Conservation (phyloP, 1,140 invertebrate genomes). For the Ostrea denselamellosa region DNA sequence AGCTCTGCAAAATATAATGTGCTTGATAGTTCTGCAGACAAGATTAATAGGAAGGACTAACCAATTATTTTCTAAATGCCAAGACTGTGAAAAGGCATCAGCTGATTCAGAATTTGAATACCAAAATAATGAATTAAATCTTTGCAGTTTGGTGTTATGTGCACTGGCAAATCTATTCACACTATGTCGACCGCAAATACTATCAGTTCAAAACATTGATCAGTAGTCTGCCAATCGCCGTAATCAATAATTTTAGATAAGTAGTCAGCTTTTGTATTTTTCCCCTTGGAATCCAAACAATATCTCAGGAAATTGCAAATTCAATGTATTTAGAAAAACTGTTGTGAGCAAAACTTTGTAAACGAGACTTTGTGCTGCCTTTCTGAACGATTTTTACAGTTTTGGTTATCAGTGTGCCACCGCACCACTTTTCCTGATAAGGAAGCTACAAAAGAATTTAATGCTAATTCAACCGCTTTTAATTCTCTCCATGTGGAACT, state of each 20-base stretch:
- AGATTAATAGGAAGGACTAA: slow-evolving; percentile 34
- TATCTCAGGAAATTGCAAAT: slow-evolving; percentile 46
- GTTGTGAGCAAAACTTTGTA: slow-evolving; percentile 45
- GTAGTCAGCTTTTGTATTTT: slow-evolving; percentile 29
- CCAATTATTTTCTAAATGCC: slow-evolving; percentile 41
- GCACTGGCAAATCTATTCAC: slow-evolving; percentile 41
- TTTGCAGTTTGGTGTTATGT: too few relatives aligned
- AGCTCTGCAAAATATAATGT: slow-evolving; percentile 43
- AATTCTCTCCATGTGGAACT: slow-evolving; percentile 51
- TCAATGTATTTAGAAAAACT: slow-evolving; percentile 32
- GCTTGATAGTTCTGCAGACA: not conserved
- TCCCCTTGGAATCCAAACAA: slow-evolving; percentile 42
- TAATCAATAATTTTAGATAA: too few relatives aligned
- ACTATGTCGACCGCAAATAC: slow-evolving; percentile 17
- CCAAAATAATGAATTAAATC: too few relatives aligned
- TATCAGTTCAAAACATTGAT: slow-evolving; percentile 24
- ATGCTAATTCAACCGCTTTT: slow-evolving; percentile 35
- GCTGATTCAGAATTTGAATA: not conserved
- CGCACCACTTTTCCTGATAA: slow-evolving; percentile 34
- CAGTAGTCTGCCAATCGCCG: slow-evolving; percentile 38
- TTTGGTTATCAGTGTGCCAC: slow-evolving; percentile 53
- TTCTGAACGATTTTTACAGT: slow-evolving; percentile 49
- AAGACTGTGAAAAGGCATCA: slow-evolving; percentile 33
- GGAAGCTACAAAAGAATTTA: not conserved
- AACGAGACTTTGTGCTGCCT: slow-evolving; percentile 46